Evolutionary conservation across 2,113 vertebrate species (phyloP), one percentile per base, ranked within the genome.

Genomic region (Gobius niger): DNA sequence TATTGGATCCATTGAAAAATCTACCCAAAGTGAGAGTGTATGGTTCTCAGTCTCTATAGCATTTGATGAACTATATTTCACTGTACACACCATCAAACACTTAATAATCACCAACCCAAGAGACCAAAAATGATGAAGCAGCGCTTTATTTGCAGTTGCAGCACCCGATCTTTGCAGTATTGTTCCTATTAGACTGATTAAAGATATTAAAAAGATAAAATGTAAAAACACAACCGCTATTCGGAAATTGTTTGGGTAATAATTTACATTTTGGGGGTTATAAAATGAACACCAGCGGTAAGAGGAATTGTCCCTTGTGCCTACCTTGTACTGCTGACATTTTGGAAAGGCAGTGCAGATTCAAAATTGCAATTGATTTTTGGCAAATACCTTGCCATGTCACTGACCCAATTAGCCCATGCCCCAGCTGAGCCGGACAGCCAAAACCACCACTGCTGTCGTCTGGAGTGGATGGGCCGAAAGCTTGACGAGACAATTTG

Each of bases 351-450:
- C 42, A 12, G 0, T 9, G 14, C 24, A 67, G 14, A 49, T 41
- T 62, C 44, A 41, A 80, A 76, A 81, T 70, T 67, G 57, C 50
- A 11, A 7, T 56, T 60, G 16, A 73, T 82, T 63, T 83, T 42
- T 70, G 54, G 64, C 63, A 65, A 44, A 34, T 57, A 7, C 68
- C 71, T 82, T 46, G 24, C 82, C 83, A 83, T 82, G 85, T 87
- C 79, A 81, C 86, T 82, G 85, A 86, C 79, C 85, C 82, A 87
- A 90, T 88, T 89, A 87, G 71, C 73, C 79, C 72, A 72, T 66
- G 42, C 6, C 54, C 57, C 76, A 87, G 87, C 85, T 80, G 75
- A 88, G 76, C 71, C 50, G 75, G 78, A 14, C 5, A 1, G 67
- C 11, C 44, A 2, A 63, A 60, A 72, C 63, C 9, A 75, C 65